Evolutionary conservation across 2,797 vertebrate species (phyloP).

Genomic region (Lacerta viridis): DNA sequence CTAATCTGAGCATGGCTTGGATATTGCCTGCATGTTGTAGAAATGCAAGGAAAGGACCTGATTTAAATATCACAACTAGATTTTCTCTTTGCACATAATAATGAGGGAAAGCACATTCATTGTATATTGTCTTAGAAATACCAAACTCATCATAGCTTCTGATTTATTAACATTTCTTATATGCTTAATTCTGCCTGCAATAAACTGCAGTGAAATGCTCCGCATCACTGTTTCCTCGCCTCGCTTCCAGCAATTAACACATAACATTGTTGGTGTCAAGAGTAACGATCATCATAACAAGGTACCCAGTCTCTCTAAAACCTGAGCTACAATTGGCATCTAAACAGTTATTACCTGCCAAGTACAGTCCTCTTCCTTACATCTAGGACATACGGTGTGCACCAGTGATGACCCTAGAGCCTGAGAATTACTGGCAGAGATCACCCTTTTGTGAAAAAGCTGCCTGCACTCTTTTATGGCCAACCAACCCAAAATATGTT

Average conservation of each 20-base stretch:
- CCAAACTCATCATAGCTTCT: background rate
- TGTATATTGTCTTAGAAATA: background rate
- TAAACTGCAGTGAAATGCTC: background rate
- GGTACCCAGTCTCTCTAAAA: background rate
- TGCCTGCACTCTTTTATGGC: background rate
- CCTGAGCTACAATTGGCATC: slow-evolving; percentile 7
- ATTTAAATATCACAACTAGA: background rate
- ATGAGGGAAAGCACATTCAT: background rate
- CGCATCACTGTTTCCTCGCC: background rate
- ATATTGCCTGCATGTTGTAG: background rate
- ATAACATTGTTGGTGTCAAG: background rate
- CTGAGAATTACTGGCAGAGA: background rate
- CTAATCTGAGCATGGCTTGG: no score
- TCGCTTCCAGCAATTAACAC: background rate
- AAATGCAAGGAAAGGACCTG: background rate
- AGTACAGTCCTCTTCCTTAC: background rate
- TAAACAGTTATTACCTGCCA: background rate
- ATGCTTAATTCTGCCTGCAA: background rate
- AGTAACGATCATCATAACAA: background rate
- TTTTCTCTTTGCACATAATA: background rate
- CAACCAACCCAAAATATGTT: background rate
- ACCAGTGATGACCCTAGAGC: background rate
- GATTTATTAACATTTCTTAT: background rate
- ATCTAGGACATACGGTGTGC: background rate
- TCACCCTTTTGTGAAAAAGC: slow-evolving; percentile 14